Base-by-base conservation (phyloP, 35 echinoderm and acorn worm species). In the Holothuria glaberrima region DNA sequence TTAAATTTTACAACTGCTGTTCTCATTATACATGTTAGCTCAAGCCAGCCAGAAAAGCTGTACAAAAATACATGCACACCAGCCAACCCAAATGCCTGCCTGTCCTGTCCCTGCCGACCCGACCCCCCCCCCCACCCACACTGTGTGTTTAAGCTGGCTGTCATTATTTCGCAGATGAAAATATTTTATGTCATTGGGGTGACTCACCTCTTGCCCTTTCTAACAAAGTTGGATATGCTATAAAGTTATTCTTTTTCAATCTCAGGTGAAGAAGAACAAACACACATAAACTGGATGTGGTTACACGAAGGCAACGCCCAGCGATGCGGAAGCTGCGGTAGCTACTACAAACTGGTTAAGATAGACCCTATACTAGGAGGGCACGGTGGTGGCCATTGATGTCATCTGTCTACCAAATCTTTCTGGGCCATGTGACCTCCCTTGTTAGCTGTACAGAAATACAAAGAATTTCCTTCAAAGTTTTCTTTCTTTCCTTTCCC, bases 261-360 rank as follows among this genome's bases (percentile, higher is more conserved):
- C 59, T 3, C 75, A 98, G 96, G 96, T 95, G 96, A 98, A 86
- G 96, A 98, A 85, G 96, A 98, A 82, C 91, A 92, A 57, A 98
- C 96, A 30, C 86, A 86, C 70, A 94, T 98, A 32, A 98, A 95
- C 66, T 98, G 96, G 96, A 92, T 98, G 93, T 95, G 93, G 90
- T 88, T 98, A 87, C 85, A 94, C 21, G 69, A 84, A 1, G 96
- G 96, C n/a, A 83, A 93, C n/a, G 31, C 96, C 22, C 96, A 98
- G 59, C 80, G 96, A 16, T 98, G 96, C 27, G 78, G 26, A n/a
- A n/a, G n/a, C 13, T 86, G 83, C 34, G 83, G 83, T 20, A 86
- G 83, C 45, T 63, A 46, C 59, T 86, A 86, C 83, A 59, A 86
- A 33, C 62, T 86, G 19, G 59, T 63, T 1, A 86, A 86, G 83